Evolutionary conservation across 1,140 invertebrate genomes (phyloP).

Genomic region (Pachyrhynchus sulphureomaculatus): DNA sequence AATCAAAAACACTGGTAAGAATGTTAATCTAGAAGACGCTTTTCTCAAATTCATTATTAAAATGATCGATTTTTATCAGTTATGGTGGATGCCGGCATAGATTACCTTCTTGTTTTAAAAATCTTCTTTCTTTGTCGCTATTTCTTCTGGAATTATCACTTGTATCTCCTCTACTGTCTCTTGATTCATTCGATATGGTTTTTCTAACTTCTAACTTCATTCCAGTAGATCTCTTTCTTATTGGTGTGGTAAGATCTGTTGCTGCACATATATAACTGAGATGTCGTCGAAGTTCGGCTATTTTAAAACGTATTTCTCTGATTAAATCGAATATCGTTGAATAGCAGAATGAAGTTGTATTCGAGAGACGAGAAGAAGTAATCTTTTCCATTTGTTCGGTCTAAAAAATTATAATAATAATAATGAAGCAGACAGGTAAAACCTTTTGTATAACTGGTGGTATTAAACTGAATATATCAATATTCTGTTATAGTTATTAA

Average conservation of each 20-base stretch:
- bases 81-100: no score
- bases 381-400: conserved; percentile 48
- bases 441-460: no score
- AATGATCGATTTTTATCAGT: no score
- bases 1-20: no score
- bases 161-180: not conserved
- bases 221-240: conserved; percentile 12
- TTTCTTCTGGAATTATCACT: conserved; percentile 14
- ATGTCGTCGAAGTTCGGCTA: conserved; percentile 50
- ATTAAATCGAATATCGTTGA: conserved; percentile 25
- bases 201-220: conserved; percentile 20
- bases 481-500: not conserved
- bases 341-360: not conserved
- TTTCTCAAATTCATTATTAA: no score
- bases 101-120: conserved; percentile 29
- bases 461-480: no score
- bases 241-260: conserved; percentile 38
- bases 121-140: conserved; percentile 20
- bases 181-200: conserved; percentile 27
- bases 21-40: no score
- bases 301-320: conserved; percentile 41
- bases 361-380: not conserved
- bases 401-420: conserved; percentile 38
- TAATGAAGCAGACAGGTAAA: no score
- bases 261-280: conserved; percentile 49